These are phyloP conservation scores for Drosophila fulvimacula DNA, from an alignment of 2,888 invertebrate species.

Conservation along the genomic window DNA sequence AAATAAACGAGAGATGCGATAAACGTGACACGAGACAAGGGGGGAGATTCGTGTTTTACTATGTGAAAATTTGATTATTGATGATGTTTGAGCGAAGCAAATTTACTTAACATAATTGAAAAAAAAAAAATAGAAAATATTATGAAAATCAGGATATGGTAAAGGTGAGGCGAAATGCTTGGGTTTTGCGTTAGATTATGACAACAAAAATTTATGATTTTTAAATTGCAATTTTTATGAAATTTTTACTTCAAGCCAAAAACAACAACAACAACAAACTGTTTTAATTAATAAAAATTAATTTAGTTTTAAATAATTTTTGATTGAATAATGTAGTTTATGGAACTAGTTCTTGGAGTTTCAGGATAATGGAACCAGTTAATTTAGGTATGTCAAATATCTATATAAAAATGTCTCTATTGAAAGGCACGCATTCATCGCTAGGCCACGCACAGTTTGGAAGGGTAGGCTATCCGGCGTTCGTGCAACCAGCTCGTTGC, in stretches of 20 bases:
- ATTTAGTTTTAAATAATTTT: no score
- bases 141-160: not conserved
- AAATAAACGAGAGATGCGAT: conserved; percentile 24
- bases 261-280: no score
- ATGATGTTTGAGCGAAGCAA: not conserved
- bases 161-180: not conserved
- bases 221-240: no score
- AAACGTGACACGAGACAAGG: conserved; percentile 5
- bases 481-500: conserved; percentile 68
- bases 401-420: not conserved
- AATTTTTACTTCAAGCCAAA: no score
- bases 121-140: not conserved
- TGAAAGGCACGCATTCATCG: conserved; percentile 24
- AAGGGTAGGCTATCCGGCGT: conserved; percentile 37
- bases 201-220: no score
- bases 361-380: not conserved
- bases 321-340: no score
- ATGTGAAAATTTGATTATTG: not conserved
- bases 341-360: not conserved
- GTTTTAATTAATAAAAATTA: no score
- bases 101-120: not conserved
- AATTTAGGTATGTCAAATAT: not conserved
- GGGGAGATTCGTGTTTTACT: not conserved
- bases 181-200: not conserved
- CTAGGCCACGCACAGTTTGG: conserved; percentile 15